Conservation (phyloP, 2,888 invertebrate species). For the Eulithis prunata region DNA sequence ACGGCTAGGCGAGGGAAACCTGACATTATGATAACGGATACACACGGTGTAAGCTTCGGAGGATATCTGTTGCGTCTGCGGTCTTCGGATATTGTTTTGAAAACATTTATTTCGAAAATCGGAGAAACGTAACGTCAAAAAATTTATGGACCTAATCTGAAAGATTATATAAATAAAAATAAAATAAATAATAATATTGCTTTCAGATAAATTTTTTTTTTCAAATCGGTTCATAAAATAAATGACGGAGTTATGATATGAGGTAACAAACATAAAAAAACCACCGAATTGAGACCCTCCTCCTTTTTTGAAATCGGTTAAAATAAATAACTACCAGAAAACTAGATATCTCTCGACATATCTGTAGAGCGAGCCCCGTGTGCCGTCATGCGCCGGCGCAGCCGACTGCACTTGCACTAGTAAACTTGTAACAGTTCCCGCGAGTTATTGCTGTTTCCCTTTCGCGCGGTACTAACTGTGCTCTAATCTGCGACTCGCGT, state of each 20-base stretch:
- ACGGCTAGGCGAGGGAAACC: constrained; percentile 76
- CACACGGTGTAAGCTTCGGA: constrained; percentile 35
- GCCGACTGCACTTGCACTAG: constrained; percentile 66
- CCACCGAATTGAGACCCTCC: no score
- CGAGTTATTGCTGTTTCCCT: constrained; percentile 60
- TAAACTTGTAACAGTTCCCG: constrained; percentile 75
- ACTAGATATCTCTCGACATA: constrained; percentile 31
- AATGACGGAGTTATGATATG: no score
- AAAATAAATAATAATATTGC: no score
- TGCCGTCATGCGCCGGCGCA: constrained; percentile 51
- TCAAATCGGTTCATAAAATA: no score
- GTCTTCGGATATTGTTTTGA: neutral
- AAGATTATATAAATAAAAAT: no score
- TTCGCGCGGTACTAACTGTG: constrained; percentile 47
- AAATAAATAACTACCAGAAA: no score
- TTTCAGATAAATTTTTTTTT: no score
- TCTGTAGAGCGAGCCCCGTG: constrained; percentile 45
- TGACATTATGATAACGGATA: constrained; percentile 55
- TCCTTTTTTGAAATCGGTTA: no score
- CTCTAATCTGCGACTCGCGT: constrained; percentile 46
- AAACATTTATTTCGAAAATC: no score
- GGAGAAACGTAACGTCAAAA: no score
- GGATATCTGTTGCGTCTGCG: constrained; percentile 23
- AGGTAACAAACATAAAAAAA: no score
- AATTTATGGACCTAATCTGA: no score